Conservation (phyloP, 2,888 invertebrate species). For the Pachycephus smyrnensis region DNA sequence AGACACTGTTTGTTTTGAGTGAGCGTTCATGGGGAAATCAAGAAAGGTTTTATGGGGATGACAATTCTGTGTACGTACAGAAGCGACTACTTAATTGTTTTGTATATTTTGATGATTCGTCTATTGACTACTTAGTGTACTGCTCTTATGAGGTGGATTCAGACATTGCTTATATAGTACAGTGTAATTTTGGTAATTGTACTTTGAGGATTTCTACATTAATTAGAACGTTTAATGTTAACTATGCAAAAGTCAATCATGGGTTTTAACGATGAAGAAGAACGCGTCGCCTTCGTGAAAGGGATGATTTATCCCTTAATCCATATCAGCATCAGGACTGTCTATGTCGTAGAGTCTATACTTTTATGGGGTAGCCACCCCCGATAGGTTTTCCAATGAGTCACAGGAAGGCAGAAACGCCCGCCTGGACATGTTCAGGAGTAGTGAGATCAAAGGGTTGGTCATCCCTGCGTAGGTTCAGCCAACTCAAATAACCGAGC, state of each 20-base stretch:
- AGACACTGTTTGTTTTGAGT: background rate
- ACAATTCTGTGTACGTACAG: background rate
- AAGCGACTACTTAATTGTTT: background rate
- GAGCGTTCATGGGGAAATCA: background rate
- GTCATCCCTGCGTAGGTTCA: conserved; percentile 57
- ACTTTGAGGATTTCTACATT: background rate
- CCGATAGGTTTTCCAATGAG: conserved; percentile 56
- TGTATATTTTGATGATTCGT: background rate
- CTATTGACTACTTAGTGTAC: background rate
- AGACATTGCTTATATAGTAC: background rate
- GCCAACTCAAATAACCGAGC: conserved; percentile 66
- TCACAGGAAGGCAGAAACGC: conserved; percentile 41
- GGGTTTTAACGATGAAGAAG: background rate
- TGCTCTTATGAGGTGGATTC: background rate
- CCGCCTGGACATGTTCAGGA: conserved; percentile 39
- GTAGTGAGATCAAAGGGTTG: conserved; percentile 64
- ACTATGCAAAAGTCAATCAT: background rate
- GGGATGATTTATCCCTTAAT: background rate
- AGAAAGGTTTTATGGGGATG: background rate
- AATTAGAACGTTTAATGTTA: background rate
- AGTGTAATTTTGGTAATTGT: background rate
- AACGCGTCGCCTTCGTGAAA: background rate
- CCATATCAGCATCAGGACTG: background rate
- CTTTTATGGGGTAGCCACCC: conserved; percentile 14
- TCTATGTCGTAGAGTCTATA: background rate